Evolutionary conservation across 2,888 invertebrate genomes (phyloP), one percentile per base, ranked within the genome.

Genomic region (Diarsia dahlii): DNA sequence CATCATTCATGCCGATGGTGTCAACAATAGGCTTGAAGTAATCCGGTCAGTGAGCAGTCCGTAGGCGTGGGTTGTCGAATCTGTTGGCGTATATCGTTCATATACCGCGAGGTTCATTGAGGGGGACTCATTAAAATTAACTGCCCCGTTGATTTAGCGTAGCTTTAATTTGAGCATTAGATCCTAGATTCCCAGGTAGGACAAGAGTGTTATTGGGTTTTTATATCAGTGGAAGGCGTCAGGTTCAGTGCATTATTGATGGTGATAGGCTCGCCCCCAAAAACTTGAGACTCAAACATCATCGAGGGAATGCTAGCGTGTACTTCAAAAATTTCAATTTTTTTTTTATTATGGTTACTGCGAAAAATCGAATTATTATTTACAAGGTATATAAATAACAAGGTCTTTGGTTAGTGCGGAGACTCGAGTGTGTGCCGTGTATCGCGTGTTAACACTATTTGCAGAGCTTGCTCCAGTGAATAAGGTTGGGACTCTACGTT

Each of bases 401-500:
- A 5, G 39, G 39, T 5, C 39, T 1, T 23, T 71, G 10, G 71
- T 45, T 64, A 70, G 46, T 58, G 46, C 23, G 69, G 20, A 69
- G 63, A 28, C 34, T 54, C 13, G 28, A 48, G 39, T 54, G n/a
- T 39, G 46, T 62, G 6, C 46, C 34, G 9, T 60, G 63, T 78
- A 82, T 79, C 75, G 68, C 75, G 62, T 75, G 80, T 75, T 80
- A 63, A 76, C 72, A 76, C 46, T 83, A 80, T 83, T 80, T 71
- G 71, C 56, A 66, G 69, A 78, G 52, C 71, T 56, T 20, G 62
- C 46, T 28, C 34, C n/a, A 28, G 18, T 23, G 5, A 8, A 13
- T 56, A 83, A 76, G 20, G 80, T 2, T 71, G 80, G 63, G 69
- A 69, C 13, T 2, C 34, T 2, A 34, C 18, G n/a, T 46, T 46